Conservation (phyloP, 2,113 vertebrate species). For the Sinocyclocheilus maitianheensis region DNA sequence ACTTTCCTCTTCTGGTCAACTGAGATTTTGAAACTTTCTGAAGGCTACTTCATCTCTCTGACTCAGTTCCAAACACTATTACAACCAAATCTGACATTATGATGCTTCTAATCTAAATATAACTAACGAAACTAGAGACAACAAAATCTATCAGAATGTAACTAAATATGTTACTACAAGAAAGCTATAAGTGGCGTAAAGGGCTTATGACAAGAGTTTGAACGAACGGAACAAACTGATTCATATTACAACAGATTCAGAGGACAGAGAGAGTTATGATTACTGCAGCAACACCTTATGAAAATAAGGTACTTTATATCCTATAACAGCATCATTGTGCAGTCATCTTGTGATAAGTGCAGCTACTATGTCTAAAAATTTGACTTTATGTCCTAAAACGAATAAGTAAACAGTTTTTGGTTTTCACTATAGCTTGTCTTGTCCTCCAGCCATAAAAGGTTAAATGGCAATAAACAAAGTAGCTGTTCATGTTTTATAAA, state of each 20-base stretch:
- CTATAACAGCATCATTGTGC: not conserved
- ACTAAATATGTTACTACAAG: not conserved
- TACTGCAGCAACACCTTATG: not conserved
- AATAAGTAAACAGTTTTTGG: not conserved
- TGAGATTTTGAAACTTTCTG: not conserved
- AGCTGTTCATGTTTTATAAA: not conserved
- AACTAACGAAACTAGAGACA: not conserved
- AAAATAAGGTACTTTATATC: too few relatives aligned
- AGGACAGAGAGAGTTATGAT: not conserved
- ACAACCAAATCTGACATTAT: not conserved
- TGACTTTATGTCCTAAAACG: not conserved
- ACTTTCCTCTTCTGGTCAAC: not conserved
- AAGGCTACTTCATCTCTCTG: not conserved
- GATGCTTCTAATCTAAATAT: not conserved
- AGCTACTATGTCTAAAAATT: not conserved
- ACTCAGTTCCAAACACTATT: not conserved
- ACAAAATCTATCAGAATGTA: not conserved
- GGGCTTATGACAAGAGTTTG: too few relatives aligned
- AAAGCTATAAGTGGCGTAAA: not conserved
- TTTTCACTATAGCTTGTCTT: not conserved
- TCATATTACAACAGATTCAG: not conserved
- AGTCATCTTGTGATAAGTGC: not conserved
- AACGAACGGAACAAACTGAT: not conserved
- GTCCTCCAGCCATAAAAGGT: not conserved
- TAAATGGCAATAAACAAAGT: constrained; percentile 1